phyloP scores from a whole-genome alignment of 2,113 vertebrate genomes.

The Brienomyrus brachyistius region DNA sequence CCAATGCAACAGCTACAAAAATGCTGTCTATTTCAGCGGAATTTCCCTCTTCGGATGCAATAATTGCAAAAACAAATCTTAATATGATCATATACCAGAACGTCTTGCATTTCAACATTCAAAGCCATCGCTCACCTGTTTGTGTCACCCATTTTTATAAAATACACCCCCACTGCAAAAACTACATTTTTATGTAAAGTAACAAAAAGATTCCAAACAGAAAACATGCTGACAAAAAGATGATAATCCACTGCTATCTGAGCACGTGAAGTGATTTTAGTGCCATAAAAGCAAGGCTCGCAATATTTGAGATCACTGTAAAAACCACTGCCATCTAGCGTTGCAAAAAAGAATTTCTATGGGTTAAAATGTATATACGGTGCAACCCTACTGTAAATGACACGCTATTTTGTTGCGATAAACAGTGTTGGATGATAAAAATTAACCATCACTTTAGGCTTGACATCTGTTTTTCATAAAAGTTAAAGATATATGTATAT shows the following conservation, averaged over 20 bases:
- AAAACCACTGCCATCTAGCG: conserved; percentile 13
- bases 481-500: not conserved
- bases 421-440: not conserved
- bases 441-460: not conserved
- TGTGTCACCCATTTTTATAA: not conserved
- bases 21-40: not conserved
- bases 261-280: not conserved
- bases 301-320: not conserved
- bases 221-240: not conserved
- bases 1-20: not conserved
- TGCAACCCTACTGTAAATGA: not conserved
- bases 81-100: not conserved
- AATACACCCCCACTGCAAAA: not conserved
- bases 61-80: not conserved
- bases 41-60: not conserved
- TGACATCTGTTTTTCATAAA: not conserved
- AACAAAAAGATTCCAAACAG: not conserved
- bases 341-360: not conserved
- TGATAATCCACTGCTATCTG: not conserved
- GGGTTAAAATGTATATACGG: not conserved
- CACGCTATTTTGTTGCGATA: not conserved
- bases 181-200: not conserved
- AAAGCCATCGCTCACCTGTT: not conserved
- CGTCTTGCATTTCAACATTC: not conserved
- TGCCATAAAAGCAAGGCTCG: not conserved